Evolutionary conservation across 2,797 vertebrate species (phyloP), one percentile per base, ranked within the genome.

Genomic region (Dallia pectoralis): DNA sequence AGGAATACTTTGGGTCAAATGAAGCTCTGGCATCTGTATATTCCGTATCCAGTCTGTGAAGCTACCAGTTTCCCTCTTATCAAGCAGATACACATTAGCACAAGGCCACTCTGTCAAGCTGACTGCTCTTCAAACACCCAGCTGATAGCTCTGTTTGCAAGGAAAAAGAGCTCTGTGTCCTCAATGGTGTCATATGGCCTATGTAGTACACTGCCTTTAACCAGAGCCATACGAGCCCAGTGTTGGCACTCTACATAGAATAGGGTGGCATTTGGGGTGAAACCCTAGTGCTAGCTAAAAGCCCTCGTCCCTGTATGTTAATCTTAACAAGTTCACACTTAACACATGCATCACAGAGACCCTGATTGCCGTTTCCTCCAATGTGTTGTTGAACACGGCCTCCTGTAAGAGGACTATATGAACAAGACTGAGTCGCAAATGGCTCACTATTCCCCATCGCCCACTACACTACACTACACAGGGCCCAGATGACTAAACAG

Each of bases 61-160:
- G n/a, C n/a, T 25, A 56, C 53, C 25, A 11, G 7, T 22, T 25
- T 33, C 12, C 36, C 59, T 72, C 81, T 87, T 85, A 89, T 90
- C 87, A 74, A 59, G 49, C 72, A 72, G 44, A 67, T 75, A 76
- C 81, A 69, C 82, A 77, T 73, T 77, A 81, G 81, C 69, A 81
- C 77, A 79, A 88, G 81, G 78, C 72, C 77, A 80, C 77, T 85
- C 81, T 78, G 85, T 87, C 84, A 79, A 44, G 29, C 67, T 67
- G 30, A 75, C 79, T 79, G 81, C 79, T 90, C 80, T 83, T 89
- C 84, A 91, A 89, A 91, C 89, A 89, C 0, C 0, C 40, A 81
- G 85, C 88, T 72, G 86, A 87, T 90, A 89, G 88, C 81, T 87
- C 32, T 89, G 86, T 90, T 89, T 89, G 82, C 79, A 69, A 80